These are phyloP conservation scores for Danio aesculapii DNA, from an alignment of 2,797 vertebrate species.

Conservation along the genomic window DNA sequence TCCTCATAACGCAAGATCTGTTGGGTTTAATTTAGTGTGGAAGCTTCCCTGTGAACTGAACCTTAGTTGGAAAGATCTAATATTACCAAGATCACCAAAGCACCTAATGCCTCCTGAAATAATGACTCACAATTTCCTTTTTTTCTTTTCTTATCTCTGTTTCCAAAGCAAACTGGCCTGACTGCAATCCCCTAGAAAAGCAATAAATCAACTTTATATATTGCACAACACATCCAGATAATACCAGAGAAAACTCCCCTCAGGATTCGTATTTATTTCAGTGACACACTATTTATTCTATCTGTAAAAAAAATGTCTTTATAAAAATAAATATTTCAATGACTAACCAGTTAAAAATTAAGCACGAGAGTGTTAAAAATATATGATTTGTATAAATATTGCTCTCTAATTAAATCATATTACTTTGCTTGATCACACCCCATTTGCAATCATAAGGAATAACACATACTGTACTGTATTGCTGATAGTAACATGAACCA, in stretches of 20 bases:
- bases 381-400: not conserved
- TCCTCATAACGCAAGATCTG: not conserved
- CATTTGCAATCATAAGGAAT: not conserved
- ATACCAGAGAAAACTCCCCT: not conserved
- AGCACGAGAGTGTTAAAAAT: not conserved
- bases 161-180: conserved; percentile 7
- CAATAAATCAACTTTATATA: conserved; percentile 28
- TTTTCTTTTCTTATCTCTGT: conserved; percentile 8
- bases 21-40: conserved; percentile 9
- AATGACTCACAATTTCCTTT: conserved; percentile 14
- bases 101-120: conserved; percentile 12
- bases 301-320: not conserved
- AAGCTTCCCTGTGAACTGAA: not conserved
- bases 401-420: conserved; percentile 9
- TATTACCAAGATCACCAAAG: conserved; percentile 19
- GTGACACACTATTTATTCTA: not conserved
- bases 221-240: conserved; percentile 12
- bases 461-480: not conserved
- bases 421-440: not conserved
- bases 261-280: not conserved
- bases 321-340: not conserved
- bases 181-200: not conserved
- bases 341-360: not conserved
- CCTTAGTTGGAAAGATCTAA: not conserved
- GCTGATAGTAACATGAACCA: conserved; percentile 1